phyloP scores from a whole-genome alignment of 2,888 invertebrate genomes.

The Anorthoa munda region DNA sequence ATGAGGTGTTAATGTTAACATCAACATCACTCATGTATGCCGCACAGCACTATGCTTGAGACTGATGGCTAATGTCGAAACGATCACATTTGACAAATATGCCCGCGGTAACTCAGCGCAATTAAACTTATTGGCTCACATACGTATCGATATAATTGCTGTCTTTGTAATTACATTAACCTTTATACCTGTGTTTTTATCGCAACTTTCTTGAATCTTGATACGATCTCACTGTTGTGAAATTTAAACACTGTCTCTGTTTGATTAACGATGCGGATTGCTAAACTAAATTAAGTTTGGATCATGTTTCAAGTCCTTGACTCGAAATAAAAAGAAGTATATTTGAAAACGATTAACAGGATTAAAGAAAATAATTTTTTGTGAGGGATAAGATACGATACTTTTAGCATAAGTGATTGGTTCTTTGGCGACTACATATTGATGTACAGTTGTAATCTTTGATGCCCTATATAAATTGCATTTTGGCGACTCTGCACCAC shows the following conservation, averaged over 20 bases:
- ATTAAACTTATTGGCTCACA: constrained; percentile 60
- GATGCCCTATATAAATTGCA: background rate
- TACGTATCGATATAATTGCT: constrained; percentile 59
- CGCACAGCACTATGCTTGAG: constrained; percentile 56
- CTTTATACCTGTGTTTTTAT: constrained; percentile 46
- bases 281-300: constrained; percentile 48
- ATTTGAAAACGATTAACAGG: constrained; percentile 2
- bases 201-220: constrained; percentile 30
- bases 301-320: constrained; percentile 24
- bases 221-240: constrained; percentile 44
- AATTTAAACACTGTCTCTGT: constrained; percentile 34
- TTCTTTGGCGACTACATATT: background rate
- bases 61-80: constrained; percentile 72
- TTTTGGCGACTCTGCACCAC: background rate
- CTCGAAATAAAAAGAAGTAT: constrained; percentile 5
- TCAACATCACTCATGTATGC: constrained; percentile 59
- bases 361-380: background rate
- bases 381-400: no score
- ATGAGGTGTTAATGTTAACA: constrained; percentile 64
- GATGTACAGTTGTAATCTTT: no score
- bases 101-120: constrained; percentile 57
- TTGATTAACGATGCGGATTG: constrained; percentile 58
- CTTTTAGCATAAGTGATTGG: background rate
- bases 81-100: constrained; percentile 72
- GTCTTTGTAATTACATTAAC: constrained; percentile 64